phyloP scores from a whole-genome alignment of 2,113 vertebrate species.

The Platysternon megacephalum region DNA sequence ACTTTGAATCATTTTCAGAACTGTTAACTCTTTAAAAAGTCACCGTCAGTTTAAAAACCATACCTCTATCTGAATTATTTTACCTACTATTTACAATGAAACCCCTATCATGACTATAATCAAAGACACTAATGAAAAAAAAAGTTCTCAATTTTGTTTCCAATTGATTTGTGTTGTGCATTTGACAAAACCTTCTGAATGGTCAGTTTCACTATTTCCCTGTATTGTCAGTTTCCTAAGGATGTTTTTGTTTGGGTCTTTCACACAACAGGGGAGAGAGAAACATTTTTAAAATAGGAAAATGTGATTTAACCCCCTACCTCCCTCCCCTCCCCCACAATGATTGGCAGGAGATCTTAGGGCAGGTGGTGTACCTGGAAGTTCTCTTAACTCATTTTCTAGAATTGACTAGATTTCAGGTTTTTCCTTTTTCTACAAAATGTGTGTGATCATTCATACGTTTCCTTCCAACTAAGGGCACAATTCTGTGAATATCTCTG shows the following conservation, averaged over 20 bases:
- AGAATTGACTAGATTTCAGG: background rate
- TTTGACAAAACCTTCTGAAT: background rate
- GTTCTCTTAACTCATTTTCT: background rate
- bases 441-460: background rate
- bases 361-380: background rate
- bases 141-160: background rate
- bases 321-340: background rate
- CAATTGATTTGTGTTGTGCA: background rate
- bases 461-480: background rate
- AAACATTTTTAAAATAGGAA: no score
- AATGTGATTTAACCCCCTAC: rapidly evolving
- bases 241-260: background rate
- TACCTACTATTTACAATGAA: background rate
- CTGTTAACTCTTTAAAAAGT: background rate
- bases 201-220: background rate
- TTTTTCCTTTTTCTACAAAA: background rate
- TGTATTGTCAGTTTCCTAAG: background rate
- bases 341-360: background rate
- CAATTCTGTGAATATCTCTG: background rate
- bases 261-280: background rate
- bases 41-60: background rate
- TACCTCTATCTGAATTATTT: background rate
- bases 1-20: background rate
- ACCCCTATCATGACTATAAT: background rate
- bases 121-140: background rate